These are phyloP conservation scores for Eclectus roratus DNA, from an alignment of 2,113 vertebrate genomes.

Conservation along the genomic window DNA sequence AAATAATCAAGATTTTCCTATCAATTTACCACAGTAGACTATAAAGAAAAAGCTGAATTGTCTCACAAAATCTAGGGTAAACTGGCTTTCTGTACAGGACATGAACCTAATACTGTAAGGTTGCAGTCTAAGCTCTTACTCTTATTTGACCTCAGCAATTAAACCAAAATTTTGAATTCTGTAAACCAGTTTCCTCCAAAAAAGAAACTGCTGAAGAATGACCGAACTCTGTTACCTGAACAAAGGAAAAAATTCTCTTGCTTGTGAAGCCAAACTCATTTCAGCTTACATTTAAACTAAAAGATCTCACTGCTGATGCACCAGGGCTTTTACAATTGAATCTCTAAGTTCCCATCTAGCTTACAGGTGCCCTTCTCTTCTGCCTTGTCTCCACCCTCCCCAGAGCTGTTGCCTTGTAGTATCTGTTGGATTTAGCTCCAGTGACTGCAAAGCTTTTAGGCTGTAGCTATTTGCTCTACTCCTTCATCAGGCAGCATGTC, in stretches of 20 bases:
- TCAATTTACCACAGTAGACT: neutral
- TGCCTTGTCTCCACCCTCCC: neutral
- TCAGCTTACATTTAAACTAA: neutral
- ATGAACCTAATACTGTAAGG: neutral
- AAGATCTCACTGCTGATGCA: neutral
- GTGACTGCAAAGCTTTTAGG: neutral
- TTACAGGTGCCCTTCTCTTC: neutral
- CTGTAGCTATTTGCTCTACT: neutral
- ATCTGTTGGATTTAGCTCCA: neutral
- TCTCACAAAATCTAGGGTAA: neutral
- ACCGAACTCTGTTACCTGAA: neutral
- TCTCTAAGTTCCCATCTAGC: neutral
- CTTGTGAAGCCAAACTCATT: neutral
- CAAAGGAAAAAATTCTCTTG: neutral
- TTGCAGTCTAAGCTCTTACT: neutral
- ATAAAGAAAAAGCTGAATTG: neutral
- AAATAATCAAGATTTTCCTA: neutral
- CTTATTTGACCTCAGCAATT: neutral
- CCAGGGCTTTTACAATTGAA: neutral
- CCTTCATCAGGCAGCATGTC: neutral
- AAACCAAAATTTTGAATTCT: neutral
- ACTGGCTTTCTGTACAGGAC: neutral
- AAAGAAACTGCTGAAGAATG: neutral
- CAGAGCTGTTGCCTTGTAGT: neutral
- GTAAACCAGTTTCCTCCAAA: neutral